A percentile compares a stretch with the other conserved stretches of the same genome.
phyloP scores from a whole-genome alignment of 2,888 invertebrate species.

The Stenchaetothrips biformis region DNA sequence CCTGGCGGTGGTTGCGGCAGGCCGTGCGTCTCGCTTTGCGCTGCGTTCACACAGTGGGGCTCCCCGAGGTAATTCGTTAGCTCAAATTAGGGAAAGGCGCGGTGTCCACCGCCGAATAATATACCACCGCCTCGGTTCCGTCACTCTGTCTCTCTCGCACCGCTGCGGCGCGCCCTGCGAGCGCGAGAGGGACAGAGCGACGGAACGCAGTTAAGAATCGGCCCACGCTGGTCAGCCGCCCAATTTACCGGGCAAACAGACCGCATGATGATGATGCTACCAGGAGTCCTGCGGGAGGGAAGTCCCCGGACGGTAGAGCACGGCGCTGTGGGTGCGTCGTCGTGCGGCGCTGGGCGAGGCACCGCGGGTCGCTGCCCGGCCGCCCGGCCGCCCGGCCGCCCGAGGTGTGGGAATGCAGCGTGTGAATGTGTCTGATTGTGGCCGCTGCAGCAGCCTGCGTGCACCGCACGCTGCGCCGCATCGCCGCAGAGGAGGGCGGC shows the following conservation, averaged over 20 bases:
- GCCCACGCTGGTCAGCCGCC: background rate
- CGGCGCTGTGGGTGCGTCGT: background rate
- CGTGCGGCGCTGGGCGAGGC: too few species aligned
- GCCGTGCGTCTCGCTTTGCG: too few species aligned
- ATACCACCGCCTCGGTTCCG: too few species aligned
- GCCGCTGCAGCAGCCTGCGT: background rate
- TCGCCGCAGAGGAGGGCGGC: too few species aligned
- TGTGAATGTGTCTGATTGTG: slow-evolving; percentile 15
- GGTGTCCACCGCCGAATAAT: background rate
- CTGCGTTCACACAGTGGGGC: background rate
- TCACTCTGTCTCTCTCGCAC: too few species aligned
- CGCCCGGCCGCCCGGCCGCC: background rate
- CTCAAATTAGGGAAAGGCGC: background rate
- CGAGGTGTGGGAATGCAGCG: slow-evolving; percentile 12
- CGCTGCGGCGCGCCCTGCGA: too few species aligned
- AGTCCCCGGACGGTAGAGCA: background rate
- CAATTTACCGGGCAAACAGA: slow-evolving; percentile 11
- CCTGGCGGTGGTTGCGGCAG: too few species aligned
- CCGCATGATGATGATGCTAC: background rate
- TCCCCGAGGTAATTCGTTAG: slow-evolving; percentile 24
- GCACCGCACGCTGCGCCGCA: background rate
- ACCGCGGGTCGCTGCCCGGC: background rate
- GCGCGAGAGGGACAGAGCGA: too few species aligned
- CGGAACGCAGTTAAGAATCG: too few species aligned
- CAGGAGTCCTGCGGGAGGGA: background rate